phyloP scores from a whole-genome alignment of 2,888 invertebrate genomes.

The Chrysina gloriosa region DNA sequence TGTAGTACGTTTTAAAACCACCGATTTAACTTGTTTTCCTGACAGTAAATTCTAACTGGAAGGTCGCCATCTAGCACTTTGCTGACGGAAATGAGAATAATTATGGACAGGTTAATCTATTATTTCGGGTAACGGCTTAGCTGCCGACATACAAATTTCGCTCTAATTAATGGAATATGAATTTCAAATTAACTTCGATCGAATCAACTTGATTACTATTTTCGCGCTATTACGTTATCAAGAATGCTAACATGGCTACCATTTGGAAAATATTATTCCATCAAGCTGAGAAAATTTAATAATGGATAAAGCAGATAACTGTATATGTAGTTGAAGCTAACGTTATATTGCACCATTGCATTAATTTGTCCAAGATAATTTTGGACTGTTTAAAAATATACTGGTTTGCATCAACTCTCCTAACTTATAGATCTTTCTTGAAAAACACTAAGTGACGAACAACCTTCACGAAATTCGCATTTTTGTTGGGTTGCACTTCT shows the following conservation, averaged over 20 bases:
- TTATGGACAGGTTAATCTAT: conserved; percentile 38
- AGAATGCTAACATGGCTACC: no score
- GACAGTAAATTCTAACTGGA: conserved; percentile 38
- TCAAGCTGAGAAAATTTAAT: no score
- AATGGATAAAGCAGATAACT: no score
- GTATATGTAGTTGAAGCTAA: no score
- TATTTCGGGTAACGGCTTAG: conserved; percentile 29
- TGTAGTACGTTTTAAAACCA: conserved; percentile 42
- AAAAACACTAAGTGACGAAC: no score
- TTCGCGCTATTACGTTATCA: not conserved
- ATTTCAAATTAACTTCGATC: not conserved
- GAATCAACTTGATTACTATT: not conserved
- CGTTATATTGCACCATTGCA: no score
- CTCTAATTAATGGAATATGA: not conserved
- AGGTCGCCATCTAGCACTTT: conserved; percentile 37
- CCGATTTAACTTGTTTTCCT: conserved; percentile 43
- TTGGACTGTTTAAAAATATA: no score
- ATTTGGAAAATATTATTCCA: no score
- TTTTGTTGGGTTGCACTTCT: not conserved
- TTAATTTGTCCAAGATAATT: no score
- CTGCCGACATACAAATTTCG: not conserved
- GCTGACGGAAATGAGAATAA: conserved; percentile 40
- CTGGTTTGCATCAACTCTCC: no score
- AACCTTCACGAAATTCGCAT: not conserved
- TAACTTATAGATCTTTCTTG: no score